Conservation (phyloP, 2,797 vertebrate genomes). For the Chaunax sp. region DNA sequence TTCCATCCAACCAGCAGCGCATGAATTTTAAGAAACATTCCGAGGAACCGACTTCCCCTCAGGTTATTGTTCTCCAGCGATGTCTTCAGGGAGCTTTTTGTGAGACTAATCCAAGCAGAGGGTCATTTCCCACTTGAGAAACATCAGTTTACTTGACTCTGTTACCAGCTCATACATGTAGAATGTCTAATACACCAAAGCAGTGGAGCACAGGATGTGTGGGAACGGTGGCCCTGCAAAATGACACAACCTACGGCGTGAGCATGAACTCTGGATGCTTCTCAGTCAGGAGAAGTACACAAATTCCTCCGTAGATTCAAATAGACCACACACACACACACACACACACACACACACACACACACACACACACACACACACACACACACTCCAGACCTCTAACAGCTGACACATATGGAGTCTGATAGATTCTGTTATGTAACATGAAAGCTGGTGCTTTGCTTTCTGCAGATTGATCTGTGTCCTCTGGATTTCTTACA, state of each 20-base stretch:
- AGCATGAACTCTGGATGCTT: no score
- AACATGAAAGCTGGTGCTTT: not conserved
- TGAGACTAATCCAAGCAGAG: not conserved
- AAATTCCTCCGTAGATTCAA: no score
- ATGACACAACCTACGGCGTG: no score
- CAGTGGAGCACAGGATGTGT: no score
- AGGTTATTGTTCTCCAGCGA: not conserved
- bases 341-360: no score
- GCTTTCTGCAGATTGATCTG: constrained; percentile 2
- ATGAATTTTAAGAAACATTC: not conserved
- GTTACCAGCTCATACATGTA: not conserved
- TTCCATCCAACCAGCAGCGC: not conserved
- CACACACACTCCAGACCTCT: no score
- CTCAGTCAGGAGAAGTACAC: no score
- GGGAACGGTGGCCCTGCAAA: no score
- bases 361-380: no score
- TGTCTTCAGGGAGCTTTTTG: constrained; percentile 2
- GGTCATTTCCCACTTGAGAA: constrained; percentile 8
- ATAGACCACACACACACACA: no score
- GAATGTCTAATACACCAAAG: not conserved
- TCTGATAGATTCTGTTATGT: not conserved
- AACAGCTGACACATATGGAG: not conserved
- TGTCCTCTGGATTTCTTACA: not conserved
- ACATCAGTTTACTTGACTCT: not conserved
- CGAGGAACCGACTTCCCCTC: not conserved